phyloP scores from a whole-genome alignment of 2,113 vertebrate species.

The Struthio camelus region DNA sequence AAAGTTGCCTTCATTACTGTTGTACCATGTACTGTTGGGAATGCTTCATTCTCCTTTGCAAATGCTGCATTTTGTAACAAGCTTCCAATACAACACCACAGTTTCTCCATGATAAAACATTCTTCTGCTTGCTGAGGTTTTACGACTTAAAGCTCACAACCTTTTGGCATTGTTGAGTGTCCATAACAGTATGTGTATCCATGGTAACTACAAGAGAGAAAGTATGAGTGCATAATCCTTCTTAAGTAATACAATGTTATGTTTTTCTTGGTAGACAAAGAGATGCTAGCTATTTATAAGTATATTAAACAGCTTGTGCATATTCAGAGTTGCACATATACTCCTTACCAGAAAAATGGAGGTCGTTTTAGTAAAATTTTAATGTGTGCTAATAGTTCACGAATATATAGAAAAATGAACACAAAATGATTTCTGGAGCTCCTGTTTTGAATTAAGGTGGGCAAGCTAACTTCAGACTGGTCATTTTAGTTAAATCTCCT shows the following conservation, averaged over 20 bases:
- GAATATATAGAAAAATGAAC: background rate
- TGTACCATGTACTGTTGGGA: background rate
- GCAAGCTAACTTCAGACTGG: background rate
- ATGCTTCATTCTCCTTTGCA: background rate
- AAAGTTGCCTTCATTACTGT: background rate
- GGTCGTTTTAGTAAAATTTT: background rate
- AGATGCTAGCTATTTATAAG: background rate
- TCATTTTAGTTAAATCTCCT: background rate
- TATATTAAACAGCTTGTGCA: background rate
- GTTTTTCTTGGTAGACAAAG: constrained; percentile 33
- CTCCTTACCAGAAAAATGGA: background rate
- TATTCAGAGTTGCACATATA: background rate
- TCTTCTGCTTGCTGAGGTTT: background rate
- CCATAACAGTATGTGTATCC: constrained; percentile 30
- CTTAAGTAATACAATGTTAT: background rate
- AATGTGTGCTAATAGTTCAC: background rate
- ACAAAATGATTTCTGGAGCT: background rate
- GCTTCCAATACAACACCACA: background rate
- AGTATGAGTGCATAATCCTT: constrained; percentile 4
- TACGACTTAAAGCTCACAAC: background rate
- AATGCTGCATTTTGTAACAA: background rate
- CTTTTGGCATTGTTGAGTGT: constrained; percentile 12
- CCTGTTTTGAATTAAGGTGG: background rate
- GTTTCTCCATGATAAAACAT: background rate
- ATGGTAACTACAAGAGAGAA: constrained; percentile 42